Conservation (phyloP, 2,113 vertebrate genomes). For the Salvelinus namaycush region DNA sequence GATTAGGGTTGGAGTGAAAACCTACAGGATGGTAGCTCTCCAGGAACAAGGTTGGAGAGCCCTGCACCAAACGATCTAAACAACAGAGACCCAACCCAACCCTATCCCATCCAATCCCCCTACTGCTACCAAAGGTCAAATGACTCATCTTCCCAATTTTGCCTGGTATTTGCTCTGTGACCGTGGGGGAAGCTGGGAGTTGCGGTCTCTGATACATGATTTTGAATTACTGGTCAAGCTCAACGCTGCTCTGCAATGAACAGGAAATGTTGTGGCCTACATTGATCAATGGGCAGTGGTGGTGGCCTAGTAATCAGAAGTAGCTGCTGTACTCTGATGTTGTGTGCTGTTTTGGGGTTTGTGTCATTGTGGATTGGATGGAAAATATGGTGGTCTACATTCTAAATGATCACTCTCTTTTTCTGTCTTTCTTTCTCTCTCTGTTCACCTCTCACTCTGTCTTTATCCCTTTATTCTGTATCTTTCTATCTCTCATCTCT, state of each 20-base stretch:
- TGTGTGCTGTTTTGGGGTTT: constrained; percentile 27
- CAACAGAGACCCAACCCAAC: neutral
- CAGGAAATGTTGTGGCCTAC: constrained; percentile 37
- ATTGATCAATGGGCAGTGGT: constrained; percentile 48
- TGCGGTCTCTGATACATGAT: constrained; percentile 33
- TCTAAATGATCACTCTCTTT: neutral
- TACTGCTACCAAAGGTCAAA: neutral
- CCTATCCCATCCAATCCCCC: neutral
- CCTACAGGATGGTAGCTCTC: too few relatives aligned
- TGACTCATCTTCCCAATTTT: constrained; percentile 14
- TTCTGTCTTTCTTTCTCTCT: neutral
- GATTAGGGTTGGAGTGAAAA: too few relatives aligned
- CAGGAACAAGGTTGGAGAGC: too few relatives aligned
- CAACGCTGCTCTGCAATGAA: constrained; percentile 40
- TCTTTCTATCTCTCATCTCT: constrained; percentile 12
- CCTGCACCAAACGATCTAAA: neutral
- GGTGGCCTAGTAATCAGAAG: constrained; percentile 42
- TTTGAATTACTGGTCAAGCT: constrained; percentile 29
- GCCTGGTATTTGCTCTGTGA: constrained; percentile 10
- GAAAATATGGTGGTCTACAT: constrained; percentile 7
- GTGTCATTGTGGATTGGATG: constrained; percentile 40
- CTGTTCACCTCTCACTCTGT: constrained; percentile 14
- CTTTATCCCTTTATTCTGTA: constrained; percentile 9
- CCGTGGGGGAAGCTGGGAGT: constrained; percentile 31
- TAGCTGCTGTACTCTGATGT: constrained; percentile 25